Evolutionary conservation across 35 echinoderm and acorn worm species (phyloP).

Genomic region (Holothuria glaberrima): DNA sequence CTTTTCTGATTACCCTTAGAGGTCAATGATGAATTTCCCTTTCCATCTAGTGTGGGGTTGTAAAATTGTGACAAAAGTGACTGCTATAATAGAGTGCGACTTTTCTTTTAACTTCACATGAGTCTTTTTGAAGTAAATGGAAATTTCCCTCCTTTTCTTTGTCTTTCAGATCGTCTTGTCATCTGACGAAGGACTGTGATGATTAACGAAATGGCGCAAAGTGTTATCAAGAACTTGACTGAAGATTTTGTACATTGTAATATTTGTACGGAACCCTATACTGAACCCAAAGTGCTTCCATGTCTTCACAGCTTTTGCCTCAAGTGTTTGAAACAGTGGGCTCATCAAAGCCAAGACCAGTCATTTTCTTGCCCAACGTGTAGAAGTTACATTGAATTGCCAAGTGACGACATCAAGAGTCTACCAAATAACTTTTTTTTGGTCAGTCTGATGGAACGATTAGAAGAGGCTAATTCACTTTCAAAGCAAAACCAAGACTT

Average conservation of each 20-base stretch:
- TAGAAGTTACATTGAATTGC: neutral
- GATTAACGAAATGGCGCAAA: neutral
- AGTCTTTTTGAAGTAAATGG: no score
- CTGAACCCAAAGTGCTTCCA: conserved; percentile 5
- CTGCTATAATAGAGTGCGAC: no score
- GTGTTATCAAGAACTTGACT: neutral
- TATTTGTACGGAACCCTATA: conserved; percentile 33
- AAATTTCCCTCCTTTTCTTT: no score
- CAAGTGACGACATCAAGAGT: neutral
- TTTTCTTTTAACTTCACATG: no score
- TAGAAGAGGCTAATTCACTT: neutral
- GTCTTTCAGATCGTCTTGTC: no score
- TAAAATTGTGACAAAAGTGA: no score
- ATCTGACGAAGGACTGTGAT: no score
- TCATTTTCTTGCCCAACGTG: conserved; percentile 38
- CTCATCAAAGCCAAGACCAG: neutral
- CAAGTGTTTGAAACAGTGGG: conserved; percentile 1
- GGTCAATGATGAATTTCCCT: no score
- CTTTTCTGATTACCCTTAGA: no score
- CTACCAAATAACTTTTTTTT: conserved; percentile 28
- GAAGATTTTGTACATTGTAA: conserved; percentile 27
- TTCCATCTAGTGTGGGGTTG: no score
- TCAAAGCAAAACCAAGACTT: neutral
- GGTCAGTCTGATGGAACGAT: neutral
- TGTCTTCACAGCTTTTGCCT: conserved; percentile 53